Evolutionary conservation across 1,140 invertebrate species (phyloP).

Genomic region (Zeugodacus cucurbitae): DNA sequence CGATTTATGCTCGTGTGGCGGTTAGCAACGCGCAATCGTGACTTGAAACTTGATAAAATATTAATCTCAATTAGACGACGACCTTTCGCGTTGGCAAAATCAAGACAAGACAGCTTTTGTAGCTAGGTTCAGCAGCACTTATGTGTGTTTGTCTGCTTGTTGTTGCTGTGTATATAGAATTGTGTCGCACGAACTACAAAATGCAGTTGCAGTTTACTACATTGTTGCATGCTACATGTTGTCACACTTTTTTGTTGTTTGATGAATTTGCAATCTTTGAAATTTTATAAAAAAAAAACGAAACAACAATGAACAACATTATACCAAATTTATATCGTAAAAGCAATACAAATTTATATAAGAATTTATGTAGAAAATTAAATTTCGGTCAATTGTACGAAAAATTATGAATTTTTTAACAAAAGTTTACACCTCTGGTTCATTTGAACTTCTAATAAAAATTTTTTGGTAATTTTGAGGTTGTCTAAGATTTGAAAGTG

Average conservation of each 20-base stretch:
- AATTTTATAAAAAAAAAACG: no score
- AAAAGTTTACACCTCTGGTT: no score
- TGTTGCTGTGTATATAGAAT: not conserved
- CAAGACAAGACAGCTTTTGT: not conserved
- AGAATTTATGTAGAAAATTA: no score
- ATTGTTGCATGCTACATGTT: not conserved
- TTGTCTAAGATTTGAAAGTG: no score
- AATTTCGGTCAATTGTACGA: no score
- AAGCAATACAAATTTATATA: no score
- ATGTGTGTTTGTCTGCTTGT: not conserved
- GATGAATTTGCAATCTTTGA: no score
- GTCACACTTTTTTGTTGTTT: not conserved
- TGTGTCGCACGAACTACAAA: conserved; percentile 2
- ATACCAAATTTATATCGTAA: no score
- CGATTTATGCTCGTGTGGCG: not conserved
- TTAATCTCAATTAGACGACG: conserved; percentile 26
- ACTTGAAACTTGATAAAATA: conserved; percentile 23
- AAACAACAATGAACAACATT: no score
- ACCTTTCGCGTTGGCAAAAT: conserved; percentile 2
- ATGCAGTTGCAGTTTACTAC: not conserved
- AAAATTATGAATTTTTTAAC: no score
- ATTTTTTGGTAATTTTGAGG: no score
- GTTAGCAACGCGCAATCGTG: conserved; percentile 18
- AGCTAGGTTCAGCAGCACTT: not conserved
- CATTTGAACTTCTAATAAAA: no score